These are phyloP conservation scores for Chalcis sispes DNA, from an alignment of 2,888 invertebrate species.

Conservation along the genomic window DNA sequence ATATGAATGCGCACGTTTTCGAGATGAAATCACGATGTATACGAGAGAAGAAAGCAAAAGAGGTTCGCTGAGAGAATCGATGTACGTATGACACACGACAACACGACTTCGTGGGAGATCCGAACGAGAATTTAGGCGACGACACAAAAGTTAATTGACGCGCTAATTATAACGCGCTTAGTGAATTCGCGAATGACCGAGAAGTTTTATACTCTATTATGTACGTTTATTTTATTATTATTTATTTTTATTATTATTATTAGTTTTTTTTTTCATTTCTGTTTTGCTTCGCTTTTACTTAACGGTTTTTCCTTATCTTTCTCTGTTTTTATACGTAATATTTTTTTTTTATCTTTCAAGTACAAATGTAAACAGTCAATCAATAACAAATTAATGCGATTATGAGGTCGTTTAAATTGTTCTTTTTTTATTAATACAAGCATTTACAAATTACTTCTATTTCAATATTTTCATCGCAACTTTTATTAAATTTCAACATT, in stretches of 20 bases:
- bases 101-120: neutral
- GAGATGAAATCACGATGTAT: neutral
- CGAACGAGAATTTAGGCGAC: neutral
- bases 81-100: neutral
- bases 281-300: neutral
- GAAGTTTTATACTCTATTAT: no score
- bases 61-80: neutral
- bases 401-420: no score
- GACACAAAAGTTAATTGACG: conserved; percentile 30
- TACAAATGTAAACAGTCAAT: no score
- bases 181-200: neutral
- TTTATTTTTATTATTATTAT: neutral
- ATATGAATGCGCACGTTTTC: neutral
- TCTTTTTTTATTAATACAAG: no score
- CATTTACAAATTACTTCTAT: no score
- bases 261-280: neutral
- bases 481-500: no score
- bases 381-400: no score
- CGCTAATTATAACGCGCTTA: conserved; percentile 9
- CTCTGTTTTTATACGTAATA: no score
- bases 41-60: neutral
- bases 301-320: neutral
- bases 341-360: no score
- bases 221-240: neutral
- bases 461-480: no score